Base-by-base conservation (phyloP, 1,140 invertebrate genomes). In the Sitophilus oryzae region DNA sequence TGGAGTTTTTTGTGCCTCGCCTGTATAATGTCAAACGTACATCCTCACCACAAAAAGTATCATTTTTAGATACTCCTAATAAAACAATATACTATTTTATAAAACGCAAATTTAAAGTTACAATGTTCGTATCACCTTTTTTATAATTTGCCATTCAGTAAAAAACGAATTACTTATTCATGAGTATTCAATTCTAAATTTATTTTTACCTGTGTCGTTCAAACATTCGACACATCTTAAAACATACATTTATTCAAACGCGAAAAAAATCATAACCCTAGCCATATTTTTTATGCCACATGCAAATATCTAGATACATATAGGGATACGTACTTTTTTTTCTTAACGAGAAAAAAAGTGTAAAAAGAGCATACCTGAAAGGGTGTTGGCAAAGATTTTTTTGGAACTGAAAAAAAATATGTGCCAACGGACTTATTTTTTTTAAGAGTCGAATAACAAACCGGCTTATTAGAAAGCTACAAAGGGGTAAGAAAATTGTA, bases 91-190 rank as follows among this genome's bases (percentile, higher is more conserved):
- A n/a, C n/a, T n/a, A n/a, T n/a, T n/a, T n/a, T n/a, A n/a, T n/a
- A n/a, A n/a, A n/a, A n/a, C n/a, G n/a, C n/a, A n/a, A n/a, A n/a
- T n/a, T n/a, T n/a, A n/a, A n/a, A n/a, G n/a, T n/a, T n/a, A n/a
- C n/a, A n/a, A n/a, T n/a, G n/a, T n/a, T n/a, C n/a, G n/a, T n/a
- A n/a, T n/a, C n/a, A n/a, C n/a, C n/a, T n/a, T n/a, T n/a, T n/a
- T n/a, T n/a, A n/a, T n/a, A n/a, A n/a, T n/a, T n/a, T n/a, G n/a
- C n/a, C n/a, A n/a, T n/a, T n/a, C 36, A 38, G 18, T 38, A 38
- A 38, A 41, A 19, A 43, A 53, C 21, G 30, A 45, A 30, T 48
- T 47, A 23, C 22, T 35, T 41, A n/a, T n/a, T n/a, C n/a, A n/a
- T n/a, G n/a, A n/a, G n/a, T n/a, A n/a, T n/a, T n/a, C n/a, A n/a